Base-by-base conservation (phyloP, 1,140 invertebrate species). In the Pachyrhynchus sulphureomaculatus region DNA sequence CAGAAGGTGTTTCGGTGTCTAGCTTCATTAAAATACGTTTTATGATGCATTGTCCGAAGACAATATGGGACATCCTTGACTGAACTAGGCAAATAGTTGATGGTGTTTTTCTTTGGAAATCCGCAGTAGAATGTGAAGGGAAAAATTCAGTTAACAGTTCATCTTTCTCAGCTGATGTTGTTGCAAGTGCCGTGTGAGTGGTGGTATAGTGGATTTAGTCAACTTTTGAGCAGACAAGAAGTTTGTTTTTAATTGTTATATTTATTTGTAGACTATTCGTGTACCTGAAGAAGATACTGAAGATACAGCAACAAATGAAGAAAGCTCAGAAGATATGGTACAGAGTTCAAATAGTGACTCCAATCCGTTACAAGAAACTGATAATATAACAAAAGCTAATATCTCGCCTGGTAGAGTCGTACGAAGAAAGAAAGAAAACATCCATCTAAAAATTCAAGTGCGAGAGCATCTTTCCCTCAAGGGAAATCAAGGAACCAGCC, bases 341-440 rank as follows among this genome's bases (percentile, higher is more conserved):
- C 62, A 67, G 20, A 63, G 65, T 47, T 55, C 53, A 12, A 62
- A 68, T 41, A 68, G 64, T 20, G 64, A 65, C 36, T 60, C 64
- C n/a, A 66, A 65, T 66, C 52, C 55, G 41, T 44, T 51, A 33
- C 45, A 32, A 37, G 64, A 63, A 45, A 59, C 49, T 80, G 39
- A 55, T 20, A 47, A 77, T 61, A 68, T 85, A 39, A 82, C 88
- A 6, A 83, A 83, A 61, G 83, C 84, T 0, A 84, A 86, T 66
- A 68, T 88, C 60, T 83, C 87, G 29, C 82, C 86, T 13, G 88
- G 86, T 55, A 88, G 87, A 78, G 80, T 81, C 56, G 78, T 82
- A 6, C 76, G 81, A 49, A 75, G 79, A 24, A 77, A 79, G 34
- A 78, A 80, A 69, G 69, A 78, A 78, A 80, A 69, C 70, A 78